Percentiles rank a stretch among this genome's conserved stretches.
phyloP scores from a whole-genome alignment of 2,113 vertebrate species.

The Nyctereutes procyonoides region DNA sequence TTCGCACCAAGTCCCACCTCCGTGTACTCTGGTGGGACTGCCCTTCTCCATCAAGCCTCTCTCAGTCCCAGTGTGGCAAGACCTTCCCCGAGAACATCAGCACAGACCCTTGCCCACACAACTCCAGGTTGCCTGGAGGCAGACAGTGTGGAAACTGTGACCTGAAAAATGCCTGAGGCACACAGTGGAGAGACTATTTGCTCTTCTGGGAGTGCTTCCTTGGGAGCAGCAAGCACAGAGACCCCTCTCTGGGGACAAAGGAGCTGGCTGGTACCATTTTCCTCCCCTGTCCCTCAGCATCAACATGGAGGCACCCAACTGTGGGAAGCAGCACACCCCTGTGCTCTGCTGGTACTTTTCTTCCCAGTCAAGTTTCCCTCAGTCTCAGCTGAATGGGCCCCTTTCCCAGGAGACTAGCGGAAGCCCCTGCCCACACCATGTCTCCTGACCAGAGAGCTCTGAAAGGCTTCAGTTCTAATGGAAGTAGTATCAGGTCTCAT shows the following conservation, averaged over 20 bases:
- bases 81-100: not conserved
- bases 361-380: not conserved
- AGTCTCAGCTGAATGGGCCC: not conserved
- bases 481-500: not conserved
- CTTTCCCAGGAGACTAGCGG: not conserved
- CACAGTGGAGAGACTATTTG: no score
- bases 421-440: not conserved
- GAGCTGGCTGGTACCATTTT: not conserved
- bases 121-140: not conserved
- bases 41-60: not conserved
- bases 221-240: not conserved
- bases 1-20: not conserved
- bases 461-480: not conserved
- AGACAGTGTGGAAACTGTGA: not conserved
- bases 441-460: not conserved
- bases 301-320: not conserved
- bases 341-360: not conserved
- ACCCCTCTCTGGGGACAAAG: not conserved
- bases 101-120: not conserved
- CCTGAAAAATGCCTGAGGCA: not conserved
- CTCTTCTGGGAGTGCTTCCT: not conserved
- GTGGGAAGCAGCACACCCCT: not conserved
- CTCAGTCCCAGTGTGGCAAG: not conserved
- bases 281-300: not conserved
- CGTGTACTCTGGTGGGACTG: not conserved